Evolutionary conservation across 2,113 vertebrate genomes (phyloP).

Genomic region (Enhydra lutris): DNA sequence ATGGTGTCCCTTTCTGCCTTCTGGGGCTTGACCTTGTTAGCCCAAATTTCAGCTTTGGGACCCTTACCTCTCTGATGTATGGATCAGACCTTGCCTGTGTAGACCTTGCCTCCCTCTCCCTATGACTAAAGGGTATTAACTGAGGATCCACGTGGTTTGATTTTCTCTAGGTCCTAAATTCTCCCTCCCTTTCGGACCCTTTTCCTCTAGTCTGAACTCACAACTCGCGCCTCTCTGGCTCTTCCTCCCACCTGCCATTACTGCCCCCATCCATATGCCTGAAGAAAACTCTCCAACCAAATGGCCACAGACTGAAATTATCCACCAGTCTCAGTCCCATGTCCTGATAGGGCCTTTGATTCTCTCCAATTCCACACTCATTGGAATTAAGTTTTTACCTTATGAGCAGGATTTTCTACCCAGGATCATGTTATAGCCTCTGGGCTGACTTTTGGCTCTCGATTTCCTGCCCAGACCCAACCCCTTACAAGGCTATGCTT

Average conservation of each 20-base stretch:
- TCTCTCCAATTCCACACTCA: neutral
- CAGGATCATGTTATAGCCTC: neutral
- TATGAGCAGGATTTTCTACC: neutral
- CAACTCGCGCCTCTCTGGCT: neutral
- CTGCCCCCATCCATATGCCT: neutral
- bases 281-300: too few species aligned
- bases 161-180: neutral
- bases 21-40: neutral
- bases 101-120: too few species aligned
- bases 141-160: accelerated
- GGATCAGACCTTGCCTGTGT: too few species aligned
- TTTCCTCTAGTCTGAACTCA: neutral
- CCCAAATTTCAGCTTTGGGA: neutral
- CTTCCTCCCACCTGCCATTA: neutral
- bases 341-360: neutral
- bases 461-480: neutral
- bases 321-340: neutral
- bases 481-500: neutral
- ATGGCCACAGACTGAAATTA: neutral
- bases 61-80: neutral
- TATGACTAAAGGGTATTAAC: neutral
- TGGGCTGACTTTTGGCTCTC: neutral
- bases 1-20: neutral
- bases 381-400: neutral
- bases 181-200: neutral